Conservation (phyloP, 2,888 invertebrate species). For the Polyploca ridens region DNA sequence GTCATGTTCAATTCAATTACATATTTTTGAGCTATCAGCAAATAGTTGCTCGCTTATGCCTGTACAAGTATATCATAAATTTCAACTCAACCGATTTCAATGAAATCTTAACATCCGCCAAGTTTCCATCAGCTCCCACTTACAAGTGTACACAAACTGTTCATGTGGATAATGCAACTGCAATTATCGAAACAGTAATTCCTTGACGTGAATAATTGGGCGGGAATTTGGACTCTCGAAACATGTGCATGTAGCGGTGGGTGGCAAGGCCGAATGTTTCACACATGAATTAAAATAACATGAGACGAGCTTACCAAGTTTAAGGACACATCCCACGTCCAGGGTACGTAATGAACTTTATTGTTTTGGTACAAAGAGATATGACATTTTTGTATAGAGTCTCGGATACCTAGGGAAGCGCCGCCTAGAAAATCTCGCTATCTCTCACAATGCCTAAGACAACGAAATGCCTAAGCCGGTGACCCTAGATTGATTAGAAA, state of each 20-base stretch:
- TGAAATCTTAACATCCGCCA: no score
- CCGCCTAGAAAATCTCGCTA: no score
- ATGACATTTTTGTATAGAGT: no score
- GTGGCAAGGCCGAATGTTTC: not conserved
- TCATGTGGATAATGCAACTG: not conserved
- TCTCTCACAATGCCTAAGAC: no score
- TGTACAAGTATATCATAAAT: no score
- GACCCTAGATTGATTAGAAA: no score
- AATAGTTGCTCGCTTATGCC: no score
- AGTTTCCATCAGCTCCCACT: no score
- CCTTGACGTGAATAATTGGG: not conserved
- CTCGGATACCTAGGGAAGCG: no score
- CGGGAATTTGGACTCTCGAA: not conserved
- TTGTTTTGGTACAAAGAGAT: not conserved
- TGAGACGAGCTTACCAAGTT: not conserved
- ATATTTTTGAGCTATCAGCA: no score
- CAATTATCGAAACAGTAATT: not conserved
- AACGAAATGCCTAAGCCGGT: no score
- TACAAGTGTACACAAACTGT: not conserved
- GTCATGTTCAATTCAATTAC: not conserved
- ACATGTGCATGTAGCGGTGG: not conserved
- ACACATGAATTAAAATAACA: not conserved
- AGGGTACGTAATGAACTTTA: not conserved
- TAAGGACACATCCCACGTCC: not conserved
- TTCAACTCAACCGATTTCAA: no score